Conservation (phyloP, 1,140 invertebrate genomes). For the Teleogryllus occipitalis region DNA sequence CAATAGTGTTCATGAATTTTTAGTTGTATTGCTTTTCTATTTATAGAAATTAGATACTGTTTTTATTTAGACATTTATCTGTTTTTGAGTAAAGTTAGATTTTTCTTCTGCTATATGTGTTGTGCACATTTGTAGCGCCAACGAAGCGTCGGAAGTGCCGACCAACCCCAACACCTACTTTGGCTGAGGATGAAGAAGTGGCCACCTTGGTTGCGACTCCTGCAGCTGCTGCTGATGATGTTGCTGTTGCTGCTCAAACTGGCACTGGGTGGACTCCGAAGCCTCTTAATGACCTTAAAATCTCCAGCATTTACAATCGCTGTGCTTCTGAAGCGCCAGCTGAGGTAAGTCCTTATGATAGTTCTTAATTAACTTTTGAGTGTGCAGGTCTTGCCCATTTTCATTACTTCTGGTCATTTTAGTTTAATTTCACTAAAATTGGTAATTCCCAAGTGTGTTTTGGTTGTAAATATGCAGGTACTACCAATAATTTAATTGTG, state of each 20-base stretch:
- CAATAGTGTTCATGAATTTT: too few relatives aligned
- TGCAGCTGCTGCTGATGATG: constrained; percentile 44
- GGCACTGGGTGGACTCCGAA: constrained; percentile 67
- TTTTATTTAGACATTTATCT: neutral
- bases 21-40: too few relatives aligned
- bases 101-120: neutral
- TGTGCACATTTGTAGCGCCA: constrained; percentile 32
- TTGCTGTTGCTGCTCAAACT: constrained; percentile 52
- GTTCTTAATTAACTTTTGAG: too few relatives aligned
- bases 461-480: too few relatives aligned
- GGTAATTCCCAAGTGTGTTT: too few relatives aligned
- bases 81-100: neutral
- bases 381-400: too few relatives aligned
- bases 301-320: constrained; percentile 80
- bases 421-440: too few relatives aligned
- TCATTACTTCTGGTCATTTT: too few relatives aligned
- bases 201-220: constrained; percentile 44
- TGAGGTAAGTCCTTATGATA: constrained; percentile 42
- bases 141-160: constrained; percentile 59
- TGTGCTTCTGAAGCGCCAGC: constrained; percentile 81
- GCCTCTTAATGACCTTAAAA: constrained; percentile 75
- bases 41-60: neutral
- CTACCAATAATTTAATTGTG: too few relatives aligned
- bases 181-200: constrained; percentile 45
- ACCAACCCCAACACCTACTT: constrained; percentile 38